Conservation (phyloP, 1,140 invertebrate species). For the Drosophila rhopaloa region DNA sequence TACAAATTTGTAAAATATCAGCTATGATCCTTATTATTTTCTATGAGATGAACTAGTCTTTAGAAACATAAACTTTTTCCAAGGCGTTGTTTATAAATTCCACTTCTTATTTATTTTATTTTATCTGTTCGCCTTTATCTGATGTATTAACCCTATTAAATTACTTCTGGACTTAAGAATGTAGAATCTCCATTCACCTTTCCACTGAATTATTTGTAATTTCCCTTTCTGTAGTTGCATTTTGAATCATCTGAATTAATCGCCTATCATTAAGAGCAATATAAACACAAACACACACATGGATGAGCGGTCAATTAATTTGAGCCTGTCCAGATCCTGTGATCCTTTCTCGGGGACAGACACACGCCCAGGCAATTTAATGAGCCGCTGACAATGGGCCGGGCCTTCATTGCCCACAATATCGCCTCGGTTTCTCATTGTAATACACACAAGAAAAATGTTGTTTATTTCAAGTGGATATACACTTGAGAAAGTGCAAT, state of each 20-base stretch:
- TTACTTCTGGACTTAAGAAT: conserved; percentile 1
- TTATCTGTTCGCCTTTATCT: background rate
- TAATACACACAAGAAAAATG: conserved; percentile 6
- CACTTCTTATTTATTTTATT: too few relatives aligned
- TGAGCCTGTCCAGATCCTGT: conserved; percentile 37
- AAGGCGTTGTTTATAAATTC: too few relatives aligned
- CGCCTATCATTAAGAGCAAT: conserved; percentile 45
- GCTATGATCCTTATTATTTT: too few relatives aligned
- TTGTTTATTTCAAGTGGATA: background rate
- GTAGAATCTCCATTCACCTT: background rate
- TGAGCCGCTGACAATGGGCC: conserved; percentile 65
- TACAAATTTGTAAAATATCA: too few relatives aligned
- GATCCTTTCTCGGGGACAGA: conserved; percentile 32
- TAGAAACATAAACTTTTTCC: too few relatives aligned
- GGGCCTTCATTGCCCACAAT: conserved; percentile 43
- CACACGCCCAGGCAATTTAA: conserved; percentile 54
- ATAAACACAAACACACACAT: conserved; percentile 41
- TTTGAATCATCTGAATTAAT: conserved; percentile 51
- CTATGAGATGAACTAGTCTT: too few relatives aligned
- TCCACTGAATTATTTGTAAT: conserved; percentile 10
- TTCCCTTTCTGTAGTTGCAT: conserved; percentile 9
- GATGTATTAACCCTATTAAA: conserved; percentile 1
- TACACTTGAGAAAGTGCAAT: background rate
- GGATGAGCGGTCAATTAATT: conserved; percentile 57
- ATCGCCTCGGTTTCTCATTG: conserved; percentile 32